phyloP scores from a whole-genome alignment of 2,113 vertebrate genomes.

The Picathartes gymnocephalus region DNA sequence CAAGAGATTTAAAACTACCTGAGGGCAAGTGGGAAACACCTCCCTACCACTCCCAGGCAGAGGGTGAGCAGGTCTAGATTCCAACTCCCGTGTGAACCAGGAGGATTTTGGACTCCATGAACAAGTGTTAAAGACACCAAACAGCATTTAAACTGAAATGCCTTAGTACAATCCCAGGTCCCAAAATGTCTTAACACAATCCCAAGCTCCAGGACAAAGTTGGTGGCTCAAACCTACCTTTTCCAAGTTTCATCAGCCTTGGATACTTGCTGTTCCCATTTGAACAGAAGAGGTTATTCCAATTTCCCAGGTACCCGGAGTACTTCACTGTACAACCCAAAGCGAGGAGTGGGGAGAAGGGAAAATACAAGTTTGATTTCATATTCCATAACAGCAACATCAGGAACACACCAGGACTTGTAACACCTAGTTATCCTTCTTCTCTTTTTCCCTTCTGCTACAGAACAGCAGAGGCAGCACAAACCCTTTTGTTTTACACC shows the following conservation, averaged over 20 bases:
- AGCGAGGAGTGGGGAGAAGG: fast-evolving
- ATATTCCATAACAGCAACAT: background rate
- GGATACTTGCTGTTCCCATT: conserved; percentile 68
- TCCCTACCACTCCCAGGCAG: background rate
- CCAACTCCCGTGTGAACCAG: background rate
- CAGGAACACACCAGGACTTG: fast-evolving
- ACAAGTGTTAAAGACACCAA: background rate
- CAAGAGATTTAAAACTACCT: background rate
- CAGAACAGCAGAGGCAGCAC: background rate
- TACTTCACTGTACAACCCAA: conserved; percentile 78
- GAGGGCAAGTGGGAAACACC: background rate
- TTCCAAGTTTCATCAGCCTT: conserved; percentile 86
- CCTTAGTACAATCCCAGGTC: background rate
- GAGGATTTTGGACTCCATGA: background rate
- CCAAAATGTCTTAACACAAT: background rate
- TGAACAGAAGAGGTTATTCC: conserved; percentile 82
- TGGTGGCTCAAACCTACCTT: conserved; percentile 70
- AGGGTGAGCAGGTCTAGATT: background rate
- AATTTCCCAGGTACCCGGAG: conserved; percentile 85
- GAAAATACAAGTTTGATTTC: background rate
- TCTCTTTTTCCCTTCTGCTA: background rate
- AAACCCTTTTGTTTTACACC: background rate
- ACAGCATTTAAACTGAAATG: background rate
- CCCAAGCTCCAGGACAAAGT: background rate
- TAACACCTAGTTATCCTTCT: background rate